Base-by-base conservation (phyloP, 2,113 vertebrate genomes). In the Salvelinus sp. region DNA sequence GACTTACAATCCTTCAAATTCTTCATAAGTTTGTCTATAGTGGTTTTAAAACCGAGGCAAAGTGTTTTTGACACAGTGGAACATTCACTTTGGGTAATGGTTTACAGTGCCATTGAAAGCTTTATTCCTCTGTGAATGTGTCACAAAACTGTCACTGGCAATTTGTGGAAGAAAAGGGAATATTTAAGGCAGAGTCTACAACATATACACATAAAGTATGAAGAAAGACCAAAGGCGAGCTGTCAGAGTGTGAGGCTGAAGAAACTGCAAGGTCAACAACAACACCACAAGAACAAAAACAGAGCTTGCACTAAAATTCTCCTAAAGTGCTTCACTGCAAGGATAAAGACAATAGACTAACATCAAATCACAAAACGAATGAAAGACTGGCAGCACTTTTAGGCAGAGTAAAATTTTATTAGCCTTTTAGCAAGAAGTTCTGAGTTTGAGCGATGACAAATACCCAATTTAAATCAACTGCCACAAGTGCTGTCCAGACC, bases 61-160 rank as follows among this genome's bases (percentile, higher is more conserved):
- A 68, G 30, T 27, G 16, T 25, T 27, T 25, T 50, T 64, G 27
- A 73, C 60, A 28, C 38, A 28, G 13, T 22, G 23, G 64, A 50
- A 48, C 33, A 27, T 48, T 74, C 73, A 75, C 62, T 78, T 74
- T 65, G 33, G 70, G 77, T 74, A 71, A 71, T 83, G 74, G 38
- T 76, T 25, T 72, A 78, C 80, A 72, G 69, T 72, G 78, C 71
- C 67, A 67, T 78, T 76, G 28, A 47, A 80, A 84, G 75, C 74
- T 74, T 82, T 74, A 74, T 72, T 80, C 68, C 66, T 69, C 66
- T 47, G n/a, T 22, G 16, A 62, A 22, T 22, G 47, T 77, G 76
- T 79, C 84, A 86, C 72, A 76, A 73, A 76, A 62, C 74, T 81
- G 80, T 84, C 80, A 78, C 30, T 4, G 25, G 25, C 23, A 7